Evolutionary conservation across 92 coral and sea anemone species (phyloP).

Genomic region (Metridium senile): DNA sequence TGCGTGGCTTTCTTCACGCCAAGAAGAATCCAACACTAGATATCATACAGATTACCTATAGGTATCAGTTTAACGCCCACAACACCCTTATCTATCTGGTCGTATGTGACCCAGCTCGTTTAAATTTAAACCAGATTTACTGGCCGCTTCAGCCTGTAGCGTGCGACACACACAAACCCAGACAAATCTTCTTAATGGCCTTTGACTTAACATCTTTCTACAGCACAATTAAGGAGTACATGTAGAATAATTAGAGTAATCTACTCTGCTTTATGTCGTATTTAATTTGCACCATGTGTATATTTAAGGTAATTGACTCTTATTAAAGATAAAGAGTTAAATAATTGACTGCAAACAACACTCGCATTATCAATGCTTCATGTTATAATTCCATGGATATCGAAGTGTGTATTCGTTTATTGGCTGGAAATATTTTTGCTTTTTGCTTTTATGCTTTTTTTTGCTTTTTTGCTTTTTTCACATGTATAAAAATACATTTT

Average conservation of each 20-base stretch:
- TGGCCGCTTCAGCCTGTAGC: neutral
- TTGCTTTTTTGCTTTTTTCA: too few species aligned
- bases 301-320: too few species aligned
- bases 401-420: too few species aligned
- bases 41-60: neutral
- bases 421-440: too few species aligned
- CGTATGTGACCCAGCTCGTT: slow-evolving; percentile 3
- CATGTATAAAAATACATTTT: too few species aligned
- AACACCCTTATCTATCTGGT: neutral
- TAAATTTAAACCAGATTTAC: neutral
- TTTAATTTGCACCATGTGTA: too few species aligned
- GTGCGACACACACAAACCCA: neutral
- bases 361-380: neutral
- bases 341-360: neutral
- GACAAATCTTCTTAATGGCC: neutral
- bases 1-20: neutral
- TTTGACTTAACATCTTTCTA: neutral
- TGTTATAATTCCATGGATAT: too few species aligned
- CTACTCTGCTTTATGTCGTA: too few species aligned
- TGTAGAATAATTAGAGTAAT: too few species aligned
- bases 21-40: neutral
- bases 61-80: neutral
- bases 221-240: neutral
- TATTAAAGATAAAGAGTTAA: neutral
- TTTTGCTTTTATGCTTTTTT: too few species aligned